phyloP scores from a whole-genome alignment of 2,888 invertebrate species.

The Polydrusus pterygomalis region DNA sequence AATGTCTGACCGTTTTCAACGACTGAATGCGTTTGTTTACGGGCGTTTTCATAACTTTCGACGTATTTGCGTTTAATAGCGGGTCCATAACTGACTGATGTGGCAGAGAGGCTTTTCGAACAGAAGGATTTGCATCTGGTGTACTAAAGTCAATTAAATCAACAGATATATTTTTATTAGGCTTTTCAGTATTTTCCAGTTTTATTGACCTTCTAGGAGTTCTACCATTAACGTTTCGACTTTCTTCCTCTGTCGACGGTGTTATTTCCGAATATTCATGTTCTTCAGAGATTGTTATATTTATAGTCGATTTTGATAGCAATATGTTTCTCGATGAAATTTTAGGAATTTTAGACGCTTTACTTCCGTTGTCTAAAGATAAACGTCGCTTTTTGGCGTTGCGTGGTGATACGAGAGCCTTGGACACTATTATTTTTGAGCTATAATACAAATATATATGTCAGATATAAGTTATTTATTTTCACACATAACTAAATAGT shows the following conservation, averaged over 20 bases:
- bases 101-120: neutral
- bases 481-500: neutral
- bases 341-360: slow-evolving; percentile 15
- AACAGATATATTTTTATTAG: slow-evolving; percentile 4
- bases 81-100: neutral
- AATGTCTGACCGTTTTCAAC: slow-evolving; percentile 12
- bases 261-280: slow-evolving; percentile 18
- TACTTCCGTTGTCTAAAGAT: slow-evolving; percentile 36
- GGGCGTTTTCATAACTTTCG: neutral
- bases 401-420: slow-evolving; percentile 38
- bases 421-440: slow-evolving; percentile 47
- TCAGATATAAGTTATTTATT: neutral
- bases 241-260: neutral
- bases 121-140: neutral
- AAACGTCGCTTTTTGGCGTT: slow-evolving; percentile 43
- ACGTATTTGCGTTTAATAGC: neutral
- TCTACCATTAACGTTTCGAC: neutral
- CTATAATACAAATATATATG: slow-evolving; percentile 31
- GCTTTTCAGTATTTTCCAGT: neutral
- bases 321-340: slow-evolving; percentile 46
- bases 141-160: neutral
- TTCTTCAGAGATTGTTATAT: slow-evolving; percentile 40
- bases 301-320: slow-evolving; percentile 32
- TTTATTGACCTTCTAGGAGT: slow-evolving; percentile 7
- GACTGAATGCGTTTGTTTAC: neutral